Evolutionary conservation across 2,797 vertebrate species (phyloP), one percentile per base, ranked within the genome.

Genomic region (Bradypodion pumilum): DNA sequence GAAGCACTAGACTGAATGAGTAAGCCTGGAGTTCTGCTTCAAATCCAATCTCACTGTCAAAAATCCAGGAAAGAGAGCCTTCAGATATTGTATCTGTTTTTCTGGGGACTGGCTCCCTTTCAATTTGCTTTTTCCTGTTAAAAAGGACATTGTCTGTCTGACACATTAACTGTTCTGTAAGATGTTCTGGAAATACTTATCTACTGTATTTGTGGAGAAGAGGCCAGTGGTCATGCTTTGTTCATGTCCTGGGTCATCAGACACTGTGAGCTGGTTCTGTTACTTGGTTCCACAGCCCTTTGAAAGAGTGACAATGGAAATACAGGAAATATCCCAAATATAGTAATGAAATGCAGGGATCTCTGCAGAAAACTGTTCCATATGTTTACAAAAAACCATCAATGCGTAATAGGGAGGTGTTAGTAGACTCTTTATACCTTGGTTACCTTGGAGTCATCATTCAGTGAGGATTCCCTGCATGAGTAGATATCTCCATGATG

Each of bases 201-300:
- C 32, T 10, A n/a, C n/a, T n/a, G n/a, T n/a, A 83, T 84, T 91
- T 85, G 0, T 60, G 63, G 83, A 52, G 81, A 86, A 73, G 80
- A 8, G 46, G 46, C 13, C 46, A 49, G 80, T 49, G 46, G 46
- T 49, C 46, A 49, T 49, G n/a, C n/a, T n/a, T n/a, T n/a, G n/a
- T n/a, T n/a, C n/a, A n/a, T n/a, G n/a, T n/a, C n/a, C n/a, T n/a
- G 46, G 13, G 46, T 49, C 46, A 8, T 12, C 46, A 49, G 46
- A 49, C 46, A 49, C 46, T 12, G 13, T 7, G 46, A 49, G 4
- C 46, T 49, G 46, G 59, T 82, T 74, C 81, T 77, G 70, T 0
- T 0, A 68, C 9, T 44, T n/a, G 40, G 16, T 29, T 66, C 59
- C 10, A 35, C 27, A 77, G 44, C 9, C 12, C 35, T 8, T 25